Evolutionary conservation across 2,797 vertebrate species (phyloP).

Genomic region (Lindbergichthys nudifrons): DNA sequence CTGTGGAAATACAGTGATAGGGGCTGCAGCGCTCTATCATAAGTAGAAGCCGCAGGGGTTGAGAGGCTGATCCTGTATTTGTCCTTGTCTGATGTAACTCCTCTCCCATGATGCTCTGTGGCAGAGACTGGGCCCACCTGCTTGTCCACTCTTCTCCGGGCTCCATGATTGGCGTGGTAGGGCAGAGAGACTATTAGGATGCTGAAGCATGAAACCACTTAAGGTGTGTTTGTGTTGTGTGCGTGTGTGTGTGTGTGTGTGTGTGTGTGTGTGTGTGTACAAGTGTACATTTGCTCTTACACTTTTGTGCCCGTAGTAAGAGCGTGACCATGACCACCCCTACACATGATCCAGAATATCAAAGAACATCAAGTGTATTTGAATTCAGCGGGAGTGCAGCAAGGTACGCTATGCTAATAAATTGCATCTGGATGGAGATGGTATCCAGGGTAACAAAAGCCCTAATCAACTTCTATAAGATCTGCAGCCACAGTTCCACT

Average conservation of each 20-base stretch:
- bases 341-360: slow-evolving; percentile 51
- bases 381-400: slow-evolving; percentile 65
- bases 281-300: slow-evolving; percentile 58
- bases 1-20: slow-evolving; percentile 35
- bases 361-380: slow-evolving; percentile 69
- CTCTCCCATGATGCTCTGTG: slow-evolving; percentile 44
- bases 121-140: slow-evolving; percentile 38
- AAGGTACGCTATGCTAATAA: slow-evolving; percentile 59
- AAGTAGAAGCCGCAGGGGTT: slow-evolving; percentile 36
- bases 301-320: slow-evolving; percentile 31
- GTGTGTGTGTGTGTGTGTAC: slow-evolving; percentile 25
- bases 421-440: slow-evolving; percentile 62
- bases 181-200: slow-evolving; percentile 72
- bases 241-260: slow-evolving; percentile 14
- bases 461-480: slow-evolving; percentile 65
- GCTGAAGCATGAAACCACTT: slow-evolving; percentile 72
- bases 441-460: slow-evolving; percentile 78
- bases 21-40: slow-evolving; percentile 34
- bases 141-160: slow-evolving; percentile 32
- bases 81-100: slow-evolving; percentile 45
- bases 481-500: slow-evolving; percentile 34
- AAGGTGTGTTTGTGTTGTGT: slow-evolving; percentile 29
- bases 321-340: slow-evolving; percentile 55
- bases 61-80: slow-evolving; percentile 51
- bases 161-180: slow-evolving; percentile 46